Evolutionary conservation across 1,140 invertebrate genomes (phyloP), one percentile per base, ranked within the genome.

Genomic region (Macrosteles quadrilineatus): DNA sequence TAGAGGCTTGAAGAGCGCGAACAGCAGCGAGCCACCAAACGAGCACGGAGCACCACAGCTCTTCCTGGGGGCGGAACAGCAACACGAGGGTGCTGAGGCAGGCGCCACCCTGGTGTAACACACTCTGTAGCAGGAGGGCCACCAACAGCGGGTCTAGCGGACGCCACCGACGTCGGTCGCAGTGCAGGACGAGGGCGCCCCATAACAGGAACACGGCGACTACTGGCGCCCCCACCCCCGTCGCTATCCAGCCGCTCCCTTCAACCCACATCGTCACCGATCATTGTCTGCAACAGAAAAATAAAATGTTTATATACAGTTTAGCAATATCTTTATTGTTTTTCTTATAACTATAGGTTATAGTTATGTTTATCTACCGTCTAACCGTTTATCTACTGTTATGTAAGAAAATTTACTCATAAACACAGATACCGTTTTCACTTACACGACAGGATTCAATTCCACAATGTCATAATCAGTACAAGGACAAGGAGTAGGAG

Each of bases 141-240:
- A 85, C 79, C 17, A 86, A 76, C 36, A 87, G 82, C 23, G 86
- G 79, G 66, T 87, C 86, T 70, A 86, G 81, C n/a, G 82, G 82
- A 23, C 84, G 76, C 78, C 86, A 81, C 25, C 80, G 77, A 0
- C 79, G 76, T 17, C 85, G 80, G 71, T 85, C 84, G 43, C 82
- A 83, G 75, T 85, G 83, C 75, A 86, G 80, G 62, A 84, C 82
- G 71, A 83, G 75, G 21, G 83, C 77, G 0, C 79, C 79, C 83
- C 83, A 84, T 25, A 79, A 80, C n/a, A 83, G 74, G 64, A 81
- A 73, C 45, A 84, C 80, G 67, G 83, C 79, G 70, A 81, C 81
- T 71, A 85, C 79, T 65, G 84, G 83, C 68, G 83, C 81, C 71
- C 82, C 83, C 69, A 84, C 83, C 73, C 82, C 84, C 71, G 83